These are phyloP conservation scores for Hydrotaea diabolus DNA, from an alignment of 2,888 invertebrate genomes.

Conservation along the genomic window DNA sequence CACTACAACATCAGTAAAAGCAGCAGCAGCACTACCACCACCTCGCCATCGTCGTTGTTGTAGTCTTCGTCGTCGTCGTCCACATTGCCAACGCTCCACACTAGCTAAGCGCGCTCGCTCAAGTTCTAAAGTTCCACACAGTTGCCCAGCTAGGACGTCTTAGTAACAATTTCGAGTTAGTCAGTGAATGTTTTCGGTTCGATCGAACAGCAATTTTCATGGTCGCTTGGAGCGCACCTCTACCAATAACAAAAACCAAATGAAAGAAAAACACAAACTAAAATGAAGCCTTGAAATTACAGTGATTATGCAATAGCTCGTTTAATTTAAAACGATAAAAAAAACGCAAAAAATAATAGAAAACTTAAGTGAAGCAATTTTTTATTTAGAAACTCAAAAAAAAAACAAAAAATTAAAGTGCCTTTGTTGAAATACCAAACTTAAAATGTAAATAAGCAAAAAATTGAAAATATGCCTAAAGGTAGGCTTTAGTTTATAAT, in stretches of 20 bases:
- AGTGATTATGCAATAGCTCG: slow-evolving; percentile 73
- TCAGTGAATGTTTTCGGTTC: slow-evolving; percentile 57
- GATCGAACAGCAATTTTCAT: slow-evolving; percentile 41
- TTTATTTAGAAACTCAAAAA: neutral
- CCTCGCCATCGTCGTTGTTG: no score
- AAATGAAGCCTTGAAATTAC: slow-evolving; percentile 60
- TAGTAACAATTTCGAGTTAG: slow-evolving; percentile 62
- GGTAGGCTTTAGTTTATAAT: neutral
- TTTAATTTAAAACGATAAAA: neutral
- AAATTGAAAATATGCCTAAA: neutral
- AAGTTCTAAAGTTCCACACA: slow-evolving; percentile 24
- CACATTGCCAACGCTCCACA: neutral
- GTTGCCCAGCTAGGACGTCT: slow-evolving; percentile 28
- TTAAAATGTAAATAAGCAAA: neutral
- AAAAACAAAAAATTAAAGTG: neutral
- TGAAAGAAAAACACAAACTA: slow-evolving; percentile 13
- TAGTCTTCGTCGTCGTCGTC: no score
- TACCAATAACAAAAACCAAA: neutral
- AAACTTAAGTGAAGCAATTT: neutral
- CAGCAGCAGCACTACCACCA: neutral
- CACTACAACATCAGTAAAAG: neutral
- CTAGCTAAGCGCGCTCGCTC: slow-evolving; percentile 28
- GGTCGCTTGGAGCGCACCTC: slow-evolving; percentile 9
- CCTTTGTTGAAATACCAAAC: neutral
- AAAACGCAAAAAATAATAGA: slow-evolving; percentile 10